Evolutionary conservation across 2,113 vertebrate species (phyloP).

Genomic region (Myotis yumanensis): DNA sequence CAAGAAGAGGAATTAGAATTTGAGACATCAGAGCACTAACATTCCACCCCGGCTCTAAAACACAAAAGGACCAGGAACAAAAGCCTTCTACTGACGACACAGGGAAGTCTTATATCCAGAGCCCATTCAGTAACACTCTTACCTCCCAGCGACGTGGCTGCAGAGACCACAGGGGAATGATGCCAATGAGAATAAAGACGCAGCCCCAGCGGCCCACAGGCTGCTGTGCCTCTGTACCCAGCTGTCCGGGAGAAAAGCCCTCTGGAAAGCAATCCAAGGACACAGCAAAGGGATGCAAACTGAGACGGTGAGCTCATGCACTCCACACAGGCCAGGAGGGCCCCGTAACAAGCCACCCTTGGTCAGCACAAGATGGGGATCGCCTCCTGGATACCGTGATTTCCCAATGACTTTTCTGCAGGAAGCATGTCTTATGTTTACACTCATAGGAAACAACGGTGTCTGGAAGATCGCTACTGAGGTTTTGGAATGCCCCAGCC

Average conservation of each 20-base stretch:
- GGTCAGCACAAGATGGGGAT: too few relatives aligned
- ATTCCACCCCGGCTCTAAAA: neutral
- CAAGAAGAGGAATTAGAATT: neutral
- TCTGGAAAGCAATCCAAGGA: neutral
- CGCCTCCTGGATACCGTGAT: neutral
- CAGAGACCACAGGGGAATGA: neutral
- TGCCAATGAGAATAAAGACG: neutral
- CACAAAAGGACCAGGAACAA: neutral
- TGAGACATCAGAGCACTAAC: neutral
- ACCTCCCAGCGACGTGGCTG: neutral
- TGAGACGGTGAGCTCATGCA: neutral
- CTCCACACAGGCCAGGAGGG: too few relatives aligned
- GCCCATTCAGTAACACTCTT: neutral
- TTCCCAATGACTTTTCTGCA: neutral
- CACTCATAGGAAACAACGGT: neutral
- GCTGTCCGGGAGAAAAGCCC: accelerated
- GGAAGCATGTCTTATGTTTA: neutral
- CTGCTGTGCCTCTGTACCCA: neutral
- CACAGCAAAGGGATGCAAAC: neutral
- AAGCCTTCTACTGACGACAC: neutral
- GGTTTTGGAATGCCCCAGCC: neutral
- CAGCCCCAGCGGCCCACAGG: neutral
- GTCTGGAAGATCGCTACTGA: neutral
- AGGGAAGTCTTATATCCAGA: neutral
- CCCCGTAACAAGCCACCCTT: neutral